These are phyloP conservation scores for Temnothorax longispinosus DNA, from an alignment of 1,140 invertebrate genomes.

Conservation along the genomic window DNA sequence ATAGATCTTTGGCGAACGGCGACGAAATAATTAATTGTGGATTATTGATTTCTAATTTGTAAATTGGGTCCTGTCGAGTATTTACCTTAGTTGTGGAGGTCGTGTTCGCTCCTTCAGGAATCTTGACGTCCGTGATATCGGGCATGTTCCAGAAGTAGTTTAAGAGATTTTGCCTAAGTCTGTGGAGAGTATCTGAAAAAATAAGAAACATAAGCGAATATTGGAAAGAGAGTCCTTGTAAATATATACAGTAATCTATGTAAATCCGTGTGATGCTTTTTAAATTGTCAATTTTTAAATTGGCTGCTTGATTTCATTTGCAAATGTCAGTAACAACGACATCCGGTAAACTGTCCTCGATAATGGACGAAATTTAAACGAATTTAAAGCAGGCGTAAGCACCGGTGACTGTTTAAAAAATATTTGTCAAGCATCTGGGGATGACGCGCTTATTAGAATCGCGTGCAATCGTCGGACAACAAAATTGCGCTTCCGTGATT, in stretches of 20 bases:
- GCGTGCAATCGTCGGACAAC: background rate
- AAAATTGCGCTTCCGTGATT: slow-evolving; percentile 35
- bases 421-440: slow-evolving; percentile 37
- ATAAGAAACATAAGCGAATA: slow-evolving; percentile 66
- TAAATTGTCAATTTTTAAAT: slow-evolving; percentile 23
- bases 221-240: background rate
- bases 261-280: background rate
- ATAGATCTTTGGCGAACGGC: background rate
- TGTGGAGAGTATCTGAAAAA: background rate
- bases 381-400: slow-evolving; percentile 14
- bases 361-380: slow-evolving; percentile 19
- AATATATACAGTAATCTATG: no score
- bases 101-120: slow-evolving; percentile 86
- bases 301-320: slow-evolving; percentile 15
- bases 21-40: background rate
- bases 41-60: background rate
- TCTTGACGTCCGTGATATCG: slow-evolving; percentile 59
- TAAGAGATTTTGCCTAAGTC: background rate
- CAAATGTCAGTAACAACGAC: slow-evolving; percentile 31
- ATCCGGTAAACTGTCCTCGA: slow-evolving; percentile 21
- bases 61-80: background rate
- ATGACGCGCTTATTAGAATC: slow-evolving; percentile 40
- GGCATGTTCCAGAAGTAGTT: slow-evolving; percentile 1
- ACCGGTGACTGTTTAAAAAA: slow-evolving; percentile 30
- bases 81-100: slow-evolving; percentile 87